Evolutionary conservation across 2,888 invertebrate species (phyloP).

Genomic region (Ephialtes manifestator): DNA sequence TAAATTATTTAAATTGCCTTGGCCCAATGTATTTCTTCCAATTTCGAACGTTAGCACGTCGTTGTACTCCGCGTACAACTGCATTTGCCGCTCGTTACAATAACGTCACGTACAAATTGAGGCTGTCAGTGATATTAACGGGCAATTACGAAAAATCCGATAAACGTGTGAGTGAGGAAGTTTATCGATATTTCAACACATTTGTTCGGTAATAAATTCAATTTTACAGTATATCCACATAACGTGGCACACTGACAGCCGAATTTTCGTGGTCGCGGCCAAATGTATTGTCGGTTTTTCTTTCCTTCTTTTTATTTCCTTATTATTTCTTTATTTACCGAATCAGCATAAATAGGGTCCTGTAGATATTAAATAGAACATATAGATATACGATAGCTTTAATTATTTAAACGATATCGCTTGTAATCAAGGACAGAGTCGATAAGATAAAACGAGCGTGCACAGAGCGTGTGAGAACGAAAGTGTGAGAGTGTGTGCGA

Average conservation of each 20-base stretch:
- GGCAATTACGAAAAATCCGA: constrained; percentile 29
- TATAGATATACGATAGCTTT: constrained; percentile 85
- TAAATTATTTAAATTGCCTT: constrained; percentile 75
- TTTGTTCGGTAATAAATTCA: constrained; percentile 39
- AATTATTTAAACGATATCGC: constrained; percentile 84
- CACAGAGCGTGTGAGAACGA: constrained; percentile 44
- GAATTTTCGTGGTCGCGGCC: constrained; percentile 38
- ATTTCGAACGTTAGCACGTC: constrained; percentile 66
- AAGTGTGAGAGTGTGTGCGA: constrained; percentile 35
- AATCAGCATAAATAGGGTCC: constrained; percentile 82
- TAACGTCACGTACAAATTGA: constrained; percentile 45
- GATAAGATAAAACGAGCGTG: constrained; percentile 72
- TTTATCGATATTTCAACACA: constrained; percentile 37
- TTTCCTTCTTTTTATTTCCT: constrained; percentile 15
- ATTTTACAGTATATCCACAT: constrained; percentile 7
- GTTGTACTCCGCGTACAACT: constrained; percentile 48
- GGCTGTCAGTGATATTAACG: constrained; percentile 38
- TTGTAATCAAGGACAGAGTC: constrained; percentile 79
- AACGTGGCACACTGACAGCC: constrained; percentile 3
- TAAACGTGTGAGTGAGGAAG: constrained; percentile 2
- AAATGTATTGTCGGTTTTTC: constrained; percentile 43
- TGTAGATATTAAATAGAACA: constrained; percentile 85
- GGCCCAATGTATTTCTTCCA: constrained; percentile 60
- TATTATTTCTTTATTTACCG: constrained; percentile 75
- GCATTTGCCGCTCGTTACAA: constrained; percentile 63